phyloP scores from a whole-genome alignment of 1,140 invertebrate species.

The Phenacoccus solenopsis region DNA sequence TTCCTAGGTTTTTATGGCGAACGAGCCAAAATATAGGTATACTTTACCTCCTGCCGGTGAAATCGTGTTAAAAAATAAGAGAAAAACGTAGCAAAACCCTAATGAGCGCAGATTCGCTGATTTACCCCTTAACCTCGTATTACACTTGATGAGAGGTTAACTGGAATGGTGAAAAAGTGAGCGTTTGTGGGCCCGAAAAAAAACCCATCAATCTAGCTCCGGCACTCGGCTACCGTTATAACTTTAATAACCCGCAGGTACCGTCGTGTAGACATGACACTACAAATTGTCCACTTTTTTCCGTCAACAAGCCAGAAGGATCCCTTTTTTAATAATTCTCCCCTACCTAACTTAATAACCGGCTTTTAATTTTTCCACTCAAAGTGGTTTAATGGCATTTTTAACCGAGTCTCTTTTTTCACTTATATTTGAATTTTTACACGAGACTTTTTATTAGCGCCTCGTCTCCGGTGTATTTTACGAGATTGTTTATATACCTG shows the following conservation, averaged over 20 bases:
- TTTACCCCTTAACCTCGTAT: too few relatives aligned
- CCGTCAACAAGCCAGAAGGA: neutral
- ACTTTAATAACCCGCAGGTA: neutral
- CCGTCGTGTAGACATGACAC: neutral
- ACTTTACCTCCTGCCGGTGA: too few relatives aligned
- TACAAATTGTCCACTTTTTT: slow-evolving; percentile 2
- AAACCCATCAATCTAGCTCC: neutral
- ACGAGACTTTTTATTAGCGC: neutral
- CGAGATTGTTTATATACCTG: neutral
- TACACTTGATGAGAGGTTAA: too few relatives aligned
- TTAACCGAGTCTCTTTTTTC: neutral
- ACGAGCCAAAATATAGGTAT: too few relatives aligned
- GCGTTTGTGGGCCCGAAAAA: too few relatives aligned
- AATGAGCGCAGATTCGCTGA: too few relatives aligned
- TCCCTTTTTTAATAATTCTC: slow-evolving; percentile 2
- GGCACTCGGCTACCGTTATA: too few relatives aligned
- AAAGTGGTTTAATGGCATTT: slow-evolving; percentile 2
- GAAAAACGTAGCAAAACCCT: too few relatives aligned
- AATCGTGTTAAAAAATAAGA: too few relatives aligned
- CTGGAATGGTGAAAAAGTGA: too few relatives aligned
- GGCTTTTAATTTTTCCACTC: slow-evolving; percentile 1
- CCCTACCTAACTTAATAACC: neutral
- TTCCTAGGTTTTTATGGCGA: too few relatives aligned
- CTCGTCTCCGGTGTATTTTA: neutral
- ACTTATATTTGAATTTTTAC: neutral